Evolutionary conservation across 2,113 vertebrate genomes (phyloP), one percentile per base, ranked within the genome.

Genomic region (Actenoides hombroni): DNA sequence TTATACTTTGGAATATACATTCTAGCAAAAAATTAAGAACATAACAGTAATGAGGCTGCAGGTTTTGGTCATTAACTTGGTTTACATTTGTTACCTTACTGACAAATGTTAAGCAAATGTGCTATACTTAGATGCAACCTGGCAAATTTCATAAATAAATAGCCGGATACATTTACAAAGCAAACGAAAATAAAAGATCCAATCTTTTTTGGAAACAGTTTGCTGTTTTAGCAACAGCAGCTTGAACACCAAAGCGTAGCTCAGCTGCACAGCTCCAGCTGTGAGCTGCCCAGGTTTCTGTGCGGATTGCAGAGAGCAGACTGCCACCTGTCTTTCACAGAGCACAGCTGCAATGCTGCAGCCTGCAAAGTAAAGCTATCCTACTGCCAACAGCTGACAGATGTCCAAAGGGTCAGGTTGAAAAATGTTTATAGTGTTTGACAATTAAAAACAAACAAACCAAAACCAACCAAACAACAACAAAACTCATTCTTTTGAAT

Each of bases 251-350:
- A 90, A 60, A 42, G 31, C 5, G 19, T 10, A 51, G 19, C 69
- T 93, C 35, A 29, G 23, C n/a, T 5, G 48, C 29, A 7, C 31
- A 68, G 69, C 8, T 33, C 8, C 4, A 23, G 59, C 92, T 21
- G 63, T 5, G 48, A 6, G 24, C 8, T 67, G 35, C 26, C 51
- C 81, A 28, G 60, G 73, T 40, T 25, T 26, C 39, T 6, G 56
- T 5, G 7, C 13, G 77, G n/a, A 94, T 69, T n/a, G 79, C 59
- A 95, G 90, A 94, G 4, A 78, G 71, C 88, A 95, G 92, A 61
- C 42, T 70, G 95, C 94, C 96, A 95, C 96, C 97, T 95, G 83
- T 35, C 94, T 92, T 69, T 28, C 44, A 40, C 37, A 42, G 53
- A 14, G 46, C 85, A 83, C 74, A 83, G 92, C 88, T 96, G 83